These are phyloP conservation scores for Ochlodes sylvanus DNA, from an alignment of 2,888 invertebrate genomes.

Conservation along the genomic window DNA sequence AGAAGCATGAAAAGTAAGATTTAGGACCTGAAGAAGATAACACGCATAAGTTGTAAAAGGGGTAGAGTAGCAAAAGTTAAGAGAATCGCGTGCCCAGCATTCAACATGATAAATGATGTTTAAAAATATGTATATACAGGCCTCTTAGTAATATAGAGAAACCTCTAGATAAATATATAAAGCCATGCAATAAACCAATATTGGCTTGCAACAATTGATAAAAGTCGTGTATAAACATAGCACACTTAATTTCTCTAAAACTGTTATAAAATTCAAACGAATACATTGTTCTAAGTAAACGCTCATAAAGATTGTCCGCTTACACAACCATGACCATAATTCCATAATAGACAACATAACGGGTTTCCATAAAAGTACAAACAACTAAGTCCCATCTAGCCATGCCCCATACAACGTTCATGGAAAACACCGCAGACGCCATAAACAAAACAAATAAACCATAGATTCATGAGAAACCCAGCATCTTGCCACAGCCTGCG, in stretches of 20 bases:
- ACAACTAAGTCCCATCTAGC: background rate
- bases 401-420: slow-evolving; percentile 38
- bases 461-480: slow-evolving; percentile 54
- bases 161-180: too few relatives aligned
- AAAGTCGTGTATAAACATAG: too few relatives aligned
- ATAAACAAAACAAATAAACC: slow-evolving; percentile 45
- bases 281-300: slow-evolving; percentile 3
- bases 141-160: too few relatives aligned
- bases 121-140: too few relatives aligned
- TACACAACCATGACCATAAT: background rate
- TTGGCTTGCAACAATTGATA: too few relatives aligned
- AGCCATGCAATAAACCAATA: too few relatives aligned
- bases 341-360: slow-evolving; percentile 3
- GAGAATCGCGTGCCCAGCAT: too few relatives aligned
- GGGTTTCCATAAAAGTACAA: slow-evolving; percentile 25
- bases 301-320: background rate
- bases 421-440: slow-evolving; percentile 34
- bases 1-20: too few relatives aligned
- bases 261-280: background rate
- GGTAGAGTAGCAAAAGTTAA: too few relatives aligned
- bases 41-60: too few relatives aligned
- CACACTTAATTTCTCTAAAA: background rate
- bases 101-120: too few relatives aligned
- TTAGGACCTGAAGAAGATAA: too few relatives aligned
- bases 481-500: slow-evolving; percentile 54